Evolutionary conservation across 2,888 invertebrate genomes (phyloP).

Genomic region (Andrena hattorfiana): DNA sequence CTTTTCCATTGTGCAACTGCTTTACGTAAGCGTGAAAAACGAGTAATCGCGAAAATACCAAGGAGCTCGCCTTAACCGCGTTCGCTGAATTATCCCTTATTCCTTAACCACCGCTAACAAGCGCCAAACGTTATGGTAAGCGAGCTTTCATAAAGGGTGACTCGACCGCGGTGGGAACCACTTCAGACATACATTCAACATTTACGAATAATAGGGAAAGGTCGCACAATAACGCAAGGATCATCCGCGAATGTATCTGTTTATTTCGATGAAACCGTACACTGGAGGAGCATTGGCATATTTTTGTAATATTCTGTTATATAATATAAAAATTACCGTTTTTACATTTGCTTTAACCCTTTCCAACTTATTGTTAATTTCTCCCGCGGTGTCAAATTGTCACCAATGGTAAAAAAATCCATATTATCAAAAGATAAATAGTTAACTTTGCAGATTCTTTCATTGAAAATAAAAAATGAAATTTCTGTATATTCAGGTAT

Average conservation of each 20-base stretch:
- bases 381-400: no score
- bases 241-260: not conserved
- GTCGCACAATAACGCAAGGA: not conserved
- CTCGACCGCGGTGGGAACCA: not conserved
- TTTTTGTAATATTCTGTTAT: no score
- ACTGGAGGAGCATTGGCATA: no score
- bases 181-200: not conserved
- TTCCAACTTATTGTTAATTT: no score
- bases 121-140: not conserved
- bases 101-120: constrained; percentile 2
- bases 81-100: not conserved
- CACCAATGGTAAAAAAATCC: no score
- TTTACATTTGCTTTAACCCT: no score
- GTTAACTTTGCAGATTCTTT: no score
- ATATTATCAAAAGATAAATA: no score
- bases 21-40: constrained; percentile 20
- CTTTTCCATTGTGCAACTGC: constrained; percentile 35
- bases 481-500: no score
- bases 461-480: no score
- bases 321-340: no score
- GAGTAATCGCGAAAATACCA: constrained; percentile 37
- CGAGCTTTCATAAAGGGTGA: not conserved
- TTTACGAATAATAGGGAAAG: not conserved
- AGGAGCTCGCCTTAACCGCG: constrained; percentile 21
- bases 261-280: not conserved